Evolutionary conservation across 2,888 invertebrate species (phyloP).

Genomic region (Scaptomyza tumidula): DNA sequence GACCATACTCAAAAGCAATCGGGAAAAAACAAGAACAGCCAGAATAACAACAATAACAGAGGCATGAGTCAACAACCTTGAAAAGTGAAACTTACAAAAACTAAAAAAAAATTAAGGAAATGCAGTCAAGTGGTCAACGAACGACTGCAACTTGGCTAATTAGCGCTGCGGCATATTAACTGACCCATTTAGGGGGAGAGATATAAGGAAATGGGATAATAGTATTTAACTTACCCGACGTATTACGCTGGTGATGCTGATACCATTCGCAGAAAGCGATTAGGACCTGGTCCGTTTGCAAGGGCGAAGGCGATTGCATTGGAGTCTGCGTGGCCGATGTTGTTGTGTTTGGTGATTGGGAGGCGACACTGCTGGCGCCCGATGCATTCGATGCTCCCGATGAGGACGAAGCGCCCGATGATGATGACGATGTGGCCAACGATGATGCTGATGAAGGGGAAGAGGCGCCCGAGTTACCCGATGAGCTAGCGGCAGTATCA

Average conservation of each 20-base stretch:
- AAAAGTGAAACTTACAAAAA: constrained; percentile 54
- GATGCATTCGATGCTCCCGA: constrained; percentile 60
- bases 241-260: constrained; percentile 71
- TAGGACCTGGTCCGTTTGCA: constrained; percentile 82
- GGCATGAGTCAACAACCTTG: constrained; percentile 66
- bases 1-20: constrained; percentile 38
- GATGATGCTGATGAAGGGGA: constrained; percentile 48
- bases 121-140: constrained; percentile 47
- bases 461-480: constrained; percentile 62
- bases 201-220: background rate
- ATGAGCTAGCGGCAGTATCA: constrained; percentile 77
- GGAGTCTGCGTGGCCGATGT: constrained; percentile 82
- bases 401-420: constrained; percentile 56
- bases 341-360: constrained; percentile 83
- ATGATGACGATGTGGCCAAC: constrained; percentile 48
- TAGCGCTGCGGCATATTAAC: constrained; percentile 17
- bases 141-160: constrained; percentile 44
- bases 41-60: constrained; percentile 18
- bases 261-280: constrained; percentile 83
- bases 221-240: constrained; percentile 73
- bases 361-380: constrained; percentile 76
- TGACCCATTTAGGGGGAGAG: constrained; percentile 52
- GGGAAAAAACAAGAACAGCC: background rate
- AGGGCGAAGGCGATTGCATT: constrained; percentile 77
- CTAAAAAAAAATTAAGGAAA: constrained; percentile 32